Percentiles rank a stretch among this genome's conserved stretches.
These are phyloP conservation scores for Ophion costatus DNA, from an alignment of 2,888 invertebrate genomes.

Conservation along the genomic window DNA sequence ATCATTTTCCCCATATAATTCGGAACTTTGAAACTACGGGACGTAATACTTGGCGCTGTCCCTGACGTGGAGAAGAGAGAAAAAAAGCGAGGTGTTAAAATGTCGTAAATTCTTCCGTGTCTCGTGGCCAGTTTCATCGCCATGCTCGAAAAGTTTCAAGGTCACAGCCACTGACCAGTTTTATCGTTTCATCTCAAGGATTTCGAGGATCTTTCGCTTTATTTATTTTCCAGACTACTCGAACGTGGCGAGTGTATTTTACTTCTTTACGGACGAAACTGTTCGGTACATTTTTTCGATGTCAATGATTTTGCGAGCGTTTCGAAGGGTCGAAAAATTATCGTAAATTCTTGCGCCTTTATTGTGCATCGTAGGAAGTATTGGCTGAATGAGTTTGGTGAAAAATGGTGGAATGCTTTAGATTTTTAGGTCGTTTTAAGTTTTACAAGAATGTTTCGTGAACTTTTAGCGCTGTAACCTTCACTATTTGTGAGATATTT, in stretches of 20 bases:
- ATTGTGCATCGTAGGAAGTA: too few species aligned
- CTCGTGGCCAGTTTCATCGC: not conserved
- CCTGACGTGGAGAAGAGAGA: not conserved
- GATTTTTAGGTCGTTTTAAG: too few species aligned
- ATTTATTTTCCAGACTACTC: conserved; percentile 22
- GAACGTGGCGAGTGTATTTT: not conserved
- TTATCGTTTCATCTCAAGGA: conserved; percentile 12
- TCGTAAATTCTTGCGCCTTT: too few species aligned
- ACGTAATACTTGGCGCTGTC: not conserved
- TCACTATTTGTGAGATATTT: too few species aligned
- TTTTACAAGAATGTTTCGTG: too few species aligned
- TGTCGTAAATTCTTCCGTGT: not conserved
- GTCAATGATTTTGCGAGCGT: not conserved
- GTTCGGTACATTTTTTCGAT: not conserved
- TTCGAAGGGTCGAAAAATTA: too few species aligned
- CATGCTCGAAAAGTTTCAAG: conserved; percentile 11
- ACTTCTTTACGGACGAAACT: not conserved
- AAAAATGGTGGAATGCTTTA: too few species aligned
- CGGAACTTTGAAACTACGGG: not conserved
- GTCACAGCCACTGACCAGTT: conserved; percentile 9
- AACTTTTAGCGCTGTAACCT: too few species aligned
- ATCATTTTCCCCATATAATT: not conserved
- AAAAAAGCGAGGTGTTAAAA: not conserved
- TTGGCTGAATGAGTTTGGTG: too few species aligned
- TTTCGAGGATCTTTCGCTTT: not conserved